These are phyloP conservation scores for Patella depressa DNA, from an alignment of 2,888 invertebrate genomes.

Conservation along the genomic window DNA sequence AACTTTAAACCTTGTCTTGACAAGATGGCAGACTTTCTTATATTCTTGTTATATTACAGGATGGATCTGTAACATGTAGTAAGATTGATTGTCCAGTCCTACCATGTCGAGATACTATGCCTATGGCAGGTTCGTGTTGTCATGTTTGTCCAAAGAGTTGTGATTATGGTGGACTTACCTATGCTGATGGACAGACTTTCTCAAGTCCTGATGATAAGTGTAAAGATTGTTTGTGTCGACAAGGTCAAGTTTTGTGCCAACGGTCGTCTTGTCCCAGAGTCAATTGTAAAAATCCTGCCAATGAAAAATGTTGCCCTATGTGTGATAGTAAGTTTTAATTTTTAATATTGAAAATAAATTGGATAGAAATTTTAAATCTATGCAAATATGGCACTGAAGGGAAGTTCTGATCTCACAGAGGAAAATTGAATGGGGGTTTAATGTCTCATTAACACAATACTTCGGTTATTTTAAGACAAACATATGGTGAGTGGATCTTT, in stretches of 20 bases:
- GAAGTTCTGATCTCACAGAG: too few relatives aligned
- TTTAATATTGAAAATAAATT: background rate
- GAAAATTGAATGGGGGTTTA: too few relatives aligned
- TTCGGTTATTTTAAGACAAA: too few relatives aligned
- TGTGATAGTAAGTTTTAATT: slow-evolving; percentile 47
- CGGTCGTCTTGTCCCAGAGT: slow-evolving; percentile 45
- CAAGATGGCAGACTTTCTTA: too few relatives aligned
- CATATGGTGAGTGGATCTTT: too few relatives aligned
- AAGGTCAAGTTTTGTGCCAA: slow-evolving; percentile 52
- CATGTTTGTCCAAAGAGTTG: slow-evolving; percentile 53
- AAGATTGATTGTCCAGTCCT: slow-evolving; percentile 44
- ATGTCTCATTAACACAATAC: too few relatives aligned
- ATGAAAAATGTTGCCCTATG: slow-evolving; percentile 56
- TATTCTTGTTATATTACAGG: slow-evolving; percentile 37
- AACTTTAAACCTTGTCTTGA: too few relatives aligned
- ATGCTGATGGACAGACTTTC: slow-evolving; percentile 55
- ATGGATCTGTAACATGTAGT: slow-evolving; percentile 57
- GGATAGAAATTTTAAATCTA: background rate
- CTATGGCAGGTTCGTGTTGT: slow-evolving; percentile 57
- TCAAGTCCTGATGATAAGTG: slow-evolving; percentile 48
- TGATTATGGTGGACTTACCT: slow-evolving; percentile 43
- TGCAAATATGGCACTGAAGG: background rate
- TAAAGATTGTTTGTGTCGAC: slow-evolving; percentile 57
- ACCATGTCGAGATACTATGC: slow-evolving; percentile 48
- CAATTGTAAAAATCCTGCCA: slow-evolving; percentile 53